phyloP scores from a whole-genome alignment of 2,797 vertebrate species.

The Buphagus erythrorhynchus region DNA sequence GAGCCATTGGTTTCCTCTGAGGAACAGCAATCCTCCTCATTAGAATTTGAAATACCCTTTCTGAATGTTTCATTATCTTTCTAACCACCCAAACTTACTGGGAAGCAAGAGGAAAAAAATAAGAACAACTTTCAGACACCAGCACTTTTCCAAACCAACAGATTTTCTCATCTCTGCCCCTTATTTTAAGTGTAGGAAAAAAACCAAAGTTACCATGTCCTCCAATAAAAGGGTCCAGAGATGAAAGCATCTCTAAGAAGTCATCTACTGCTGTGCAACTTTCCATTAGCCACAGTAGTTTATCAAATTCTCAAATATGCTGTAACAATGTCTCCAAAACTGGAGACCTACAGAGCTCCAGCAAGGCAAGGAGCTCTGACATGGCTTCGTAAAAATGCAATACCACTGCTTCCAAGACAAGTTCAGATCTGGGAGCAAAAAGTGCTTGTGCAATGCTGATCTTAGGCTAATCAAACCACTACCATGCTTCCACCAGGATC shows the following conservation, averaged over 20 bases:
- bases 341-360: not conserved
- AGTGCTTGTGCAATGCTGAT: not conserved
- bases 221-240: not conserved
- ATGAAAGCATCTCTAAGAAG: not conserved
- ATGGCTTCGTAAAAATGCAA: accelerated
- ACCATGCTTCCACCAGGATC: not conserved
- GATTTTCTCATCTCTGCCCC: not conserved
- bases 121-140: not conserved
- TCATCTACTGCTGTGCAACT: not conserved
- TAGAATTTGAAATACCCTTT: not conserved
- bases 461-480: not conserved
- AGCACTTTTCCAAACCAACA: not conserved
- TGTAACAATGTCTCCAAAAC: not conserved
- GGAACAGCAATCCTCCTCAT: not conserved
- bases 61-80: not conserved
- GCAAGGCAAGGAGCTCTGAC: not conserved
- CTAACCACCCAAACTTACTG: not conserved
- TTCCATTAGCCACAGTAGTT: not conserved
- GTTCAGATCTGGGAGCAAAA: not conserved
- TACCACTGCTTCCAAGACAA: not conserved
- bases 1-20: not conserved
- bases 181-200: not conserved
- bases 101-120: not conserved
- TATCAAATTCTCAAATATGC: not conserved
- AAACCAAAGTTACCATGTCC: not conserved